These are phyloP conservation scores for Limnothrissa miodon DNA, from an alignment of 2,113 vertebrate species.

Conservation along the genomic window DNA sequence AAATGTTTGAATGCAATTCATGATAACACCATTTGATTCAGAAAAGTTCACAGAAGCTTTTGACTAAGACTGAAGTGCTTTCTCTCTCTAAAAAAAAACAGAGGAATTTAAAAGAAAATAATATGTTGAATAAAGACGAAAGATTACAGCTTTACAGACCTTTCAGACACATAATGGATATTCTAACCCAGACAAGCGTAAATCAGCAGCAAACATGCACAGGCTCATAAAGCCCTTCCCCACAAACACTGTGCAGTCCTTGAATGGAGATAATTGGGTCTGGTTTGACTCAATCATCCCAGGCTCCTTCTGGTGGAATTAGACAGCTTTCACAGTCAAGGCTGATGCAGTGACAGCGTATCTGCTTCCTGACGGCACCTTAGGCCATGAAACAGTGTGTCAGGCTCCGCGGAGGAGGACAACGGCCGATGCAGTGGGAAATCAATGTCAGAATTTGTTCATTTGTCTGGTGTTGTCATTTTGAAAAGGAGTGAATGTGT, in stretches of 20 bases:
- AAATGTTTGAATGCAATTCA: not conserved
- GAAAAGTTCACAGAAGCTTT: not conserved
- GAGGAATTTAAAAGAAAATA: not conserved
- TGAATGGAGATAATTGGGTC: constrained; percentile 61
- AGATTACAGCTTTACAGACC: not conserved
- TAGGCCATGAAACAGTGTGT: constrained; percentile 12
- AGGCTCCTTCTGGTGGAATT: constrained; percentile 57
- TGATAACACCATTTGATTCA: not conserved
- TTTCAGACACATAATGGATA: not conserved
- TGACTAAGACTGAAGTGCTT: not conserved
- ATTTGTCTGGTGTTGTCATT: not conserved
- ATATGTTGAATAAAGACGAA: not conserved
- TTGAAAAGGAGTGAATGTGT: not conserved
- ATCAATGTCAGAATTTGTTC: constrained; percentile 20
- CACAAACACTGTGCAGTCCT: constrained; percentile 38
- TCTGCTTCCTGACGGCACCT: constrained; percentile 50
- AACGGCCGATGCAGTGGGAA: not conserved
- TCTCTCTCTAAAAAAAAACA: not conserved
- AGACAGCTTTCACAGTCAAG: constrained; percentile 56
- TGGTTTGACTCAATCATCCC: constrained; percentile 65
- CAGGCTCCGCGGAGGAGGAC: not conserved
- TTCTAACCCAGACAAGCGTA: not conserved
- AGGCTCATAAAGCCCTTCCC: not conserved
- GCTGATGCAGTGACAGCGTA: constrained; percentile 49
- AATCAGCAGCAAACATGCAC: not conserved